Base-by-base conservation (phyloP, 2,797 vertebrate genomes). In the Rhabdophis nuchalis region DNA sequence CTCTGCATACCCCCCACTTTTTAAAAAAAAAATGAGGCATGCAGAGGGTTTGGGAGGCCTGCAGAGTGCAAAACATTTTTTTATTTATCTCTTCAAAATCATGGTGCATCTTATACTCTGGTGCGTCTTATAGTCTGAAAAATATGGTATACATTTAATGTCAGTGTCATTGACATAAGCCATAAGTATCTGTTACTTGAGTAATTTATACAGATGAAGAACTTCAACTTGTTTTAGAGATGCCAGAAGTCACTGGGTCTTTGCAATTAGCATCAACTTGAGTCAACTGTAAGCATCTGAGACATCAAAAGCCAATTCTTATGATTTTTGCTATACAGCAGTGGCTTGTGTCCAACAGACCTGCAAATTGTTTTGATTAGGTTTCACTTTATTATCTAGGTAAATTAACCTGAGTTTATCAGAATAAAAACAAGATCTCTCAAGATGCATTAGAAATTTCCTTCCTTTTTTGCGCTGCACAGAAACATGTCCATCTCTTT, bases 371-470 rank as follows among this genome's bases (percentile, higher is more conserved):
- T 14, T 46, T 27, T 46, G 36, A 50, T 54, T 72, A 53, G 77
- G 41, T 61, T 46, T n/a, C 27, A 13, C 77, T 64, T 82, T 23
- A 0, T 14, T 20, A 41, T 5, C 6, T 2, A 1, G 7, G 32
- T 52, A 8, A 0, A 0, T 23, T 64, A 0, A 13, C 18, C 46
- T 90, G 72, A 58, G 29, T 46, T 14, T 52, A 32, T 27, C 0
- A 16, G 27, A 5, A 46, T 92, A 88, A 36, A 60, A 16, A 68
- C 91, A 18, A 0, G 7, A 0, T 52, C 86, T 88, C 36, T 87
- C 91, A 89, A 36, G 82, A 90, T 11, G 12, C 53, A 36, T 20
- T 7, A 53, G 25, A 86, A 1, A 90, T 94, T 94, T 27, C 88
- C n/a, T 0, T 61, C 86, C 87, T 82, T 6, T 2, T 85, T 13